Evolutionary conservation across 2,113 vertebrate genomes (phyloP), one percentile per base, ranked within the genome.

Genomic region (Zosterops pallidus): DNA sequence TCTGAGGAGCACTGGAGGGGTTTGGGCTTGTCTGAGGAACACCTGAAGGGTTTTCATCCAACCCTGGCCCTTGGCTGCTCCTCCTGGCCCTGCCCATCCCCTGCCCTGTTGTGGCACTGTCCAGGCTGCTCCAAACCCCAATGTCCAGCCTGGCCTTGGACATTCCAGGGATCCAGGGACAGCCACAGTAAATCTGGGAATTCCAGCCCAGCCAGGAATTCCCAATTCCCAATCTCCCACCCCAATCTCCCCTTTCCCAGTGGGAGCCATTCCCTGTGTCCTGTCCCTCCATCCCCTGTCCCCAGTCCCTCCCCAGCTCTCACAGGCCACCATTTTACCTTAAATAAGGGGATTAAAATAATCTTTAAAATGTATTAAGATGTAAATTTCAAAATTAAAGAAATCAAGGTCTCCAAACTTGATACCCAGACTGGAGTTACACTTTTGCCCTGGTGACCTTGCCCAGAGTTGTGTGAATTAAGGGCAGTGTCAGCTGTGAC

Each of bases 401-500:
- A 42, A 93, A 91, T 94, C 78, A 63, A 67, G 77, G 25, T 20
- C 85, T 49, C 14, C 86, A 59, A 71, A 82, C 56, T 57, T 56
- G 86, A 80, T 59, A 52, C 50, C 87, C 72, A 0, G 76, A 2
- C 74, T 64, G 39, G 16, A 22, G 92, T 76, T 47, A 35, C 41
- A 63, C 69, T 82, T 65, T 12, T 70, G 70, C 86, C 64, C 71
- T 59, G 37, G 37, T 60, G 89, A 88, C 94, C 82, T 88, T 95
- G 91, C 86, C 83, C 6, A 4, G 63, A 88, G 88, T 16, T 7
- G 68, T 94, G 91, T 78, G 96, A 96, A 88, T 95, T 96, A 95
- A 95, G 96, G 97, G 77, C 84, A 70, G 85, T 19, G 94, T 94
- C 94, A 94, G 95, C 91, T 94, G 95, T 96, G 97, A 96, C 97